A percentile compares a stretch with the other conserved stretches of the same genome.
Conservation (phyloP, 2,888 invertebrate genomes). For the Pristionchus japonicus region DNA sequence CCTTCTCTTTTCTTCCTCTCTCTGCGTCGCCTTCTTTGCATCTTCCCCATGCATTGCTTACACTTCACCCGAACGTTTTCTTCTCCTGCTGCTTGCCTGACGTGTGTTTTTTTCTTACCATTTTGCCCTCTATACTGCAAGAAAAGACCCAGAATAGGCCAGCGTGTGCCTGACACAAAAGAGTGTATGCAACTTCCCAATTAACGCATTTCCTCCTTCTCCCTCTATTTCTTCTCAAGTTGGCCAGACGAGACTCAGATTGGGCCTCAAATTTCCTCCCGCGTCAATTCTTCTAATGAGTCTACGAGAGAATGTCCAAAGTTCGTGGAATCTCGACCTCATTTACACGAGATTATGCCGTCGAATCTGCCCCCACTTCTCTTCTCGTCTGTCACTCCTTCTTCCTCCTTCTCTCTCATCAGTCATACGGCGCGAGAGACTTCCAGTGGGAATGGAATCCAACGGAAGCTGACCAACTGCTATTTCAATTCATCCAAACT, state of each 20-base stretch:
- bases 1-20: neutral
- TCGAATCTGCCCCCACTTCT: neutral
- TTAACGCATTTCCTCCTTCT: neutral
- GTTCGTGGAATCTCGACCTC: neutral
- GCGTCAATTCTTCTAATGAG: neutral
- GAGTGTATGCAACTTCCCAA: neutral
- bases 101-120: neutral
- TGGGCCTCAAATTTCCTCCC: neutral
- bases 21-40: conserved; percentile 8
- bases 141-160: neutral
- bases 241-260: conserved; percentile 7
- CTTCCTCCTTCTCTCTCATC: neutral
- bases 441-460: neutral
- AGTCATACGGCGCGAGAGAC: neutral
- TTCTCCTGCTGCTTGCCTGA: neutral
- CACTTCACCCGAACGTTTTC: neutral
- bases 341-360: neutral
- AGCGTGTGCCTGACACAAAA: neutral
- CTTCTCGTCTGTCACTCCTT: neutral
- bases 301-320: neutral
- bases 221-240: neutral
- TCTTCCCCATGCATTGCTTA: conserved; percentile 15
- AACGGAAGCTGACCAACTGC: conserved; percentile 1
- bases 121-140: neutral
- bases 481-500: conserved; percentile 24